phyloP scores from a whole-genome alignment of 35 echinoderm and acorn worm species.

The Eucidaris tribuloides region DNA sequence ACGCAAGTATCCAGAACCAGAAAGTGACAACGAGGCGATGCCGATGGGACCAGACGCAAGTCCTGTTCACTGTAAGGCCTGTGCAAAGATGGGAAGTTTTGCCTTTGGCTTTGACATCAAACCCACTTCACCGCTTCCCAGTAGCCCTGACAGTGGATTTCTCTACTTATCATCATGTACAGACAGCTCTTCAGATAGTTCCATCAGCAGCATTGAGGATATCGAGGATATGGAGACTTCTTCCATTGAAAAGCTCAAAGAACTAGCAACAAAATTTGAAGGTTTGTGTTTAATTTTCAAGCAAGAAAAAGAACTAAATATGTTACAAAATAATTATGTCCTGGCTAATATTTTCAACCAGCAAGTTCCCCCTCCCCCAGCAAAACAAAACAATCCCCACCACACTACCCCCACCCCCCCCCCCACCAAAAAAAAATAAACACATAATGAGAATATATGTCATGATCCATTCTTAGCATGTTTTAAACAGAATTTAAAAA shows the following conservation, averaged over 20 bases:
- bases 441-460: no score
- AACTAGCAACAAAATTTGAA: background rate
- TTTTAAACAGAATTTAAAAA: no score
- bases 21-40: constrained; percentile 47
- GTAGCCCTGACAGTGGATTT: constrained; percentile 64
- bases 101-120: constrained; percentile 30
- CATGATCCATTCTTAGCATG: no score
- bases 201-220: constrained; percentile 21
- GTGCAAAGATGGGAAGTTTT: constrained; percentile 49
- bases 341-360: no score
- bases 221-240: constrained; percentile 23
- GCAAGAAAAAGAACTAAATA: no score
- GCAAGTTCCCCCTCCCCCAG: no score
- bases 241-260: background rate
- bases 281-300: no score
- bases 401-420: no score
- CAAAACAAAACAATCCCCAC: no score
- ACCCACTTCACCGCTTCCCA: background rate
- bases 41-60: constrained; percentile 68
- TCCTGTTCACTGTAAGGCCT: constrained; percentile 69
- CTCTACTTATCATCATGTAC: constrained; percentile 90
- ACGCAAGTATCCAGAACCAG: constrained; percentile 56
- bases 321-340: no score
- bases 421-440: no score
- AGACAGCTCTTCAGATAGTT: constrained; percentile 82